Evolutionary conservation across 37 sponge, comb jelly and placozoan genomes (phyloP).

Genomic region (Beroe ovata): DNA sequence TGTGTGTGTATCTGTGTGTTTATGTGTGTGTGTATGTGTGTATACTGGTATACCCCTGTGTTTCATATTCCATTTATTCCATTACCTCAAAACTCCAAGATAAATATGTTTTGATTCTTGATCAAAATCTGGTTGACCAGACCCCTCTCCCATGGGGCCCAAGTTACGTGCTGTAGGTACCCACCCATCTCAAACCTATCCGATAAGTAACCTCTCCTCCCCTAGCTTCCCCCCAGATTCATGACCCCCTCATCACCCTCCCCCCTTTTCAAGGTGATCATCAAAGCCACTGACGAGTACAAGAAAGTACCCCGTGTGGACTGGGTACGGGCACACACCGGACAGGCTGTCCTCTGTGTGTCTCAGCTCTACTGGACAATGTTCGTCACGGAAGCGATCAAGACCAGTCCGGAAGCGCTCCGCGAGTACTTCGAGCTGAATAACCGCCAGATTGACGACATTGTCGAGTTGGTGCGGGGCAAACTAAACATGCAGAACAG

Average conservation of each 20-base stretch:
- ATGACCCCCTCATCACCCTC: background rate
- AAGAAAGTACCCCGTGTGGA: constrained; percentile 72
- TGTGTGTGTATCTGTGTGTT: background rate
- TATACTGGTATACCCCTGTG: no score
- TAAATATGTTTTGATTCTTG: no score
- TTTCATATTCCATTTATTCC: no score
- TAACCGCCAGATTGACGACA: constrained; percentile 88
- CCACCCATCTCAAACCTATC: no score
- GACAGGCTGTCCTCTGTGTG: constrained; percentile 97
- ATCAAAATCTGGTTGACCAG: no score
- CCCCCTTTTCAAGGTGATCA: constrained; percentile 72
- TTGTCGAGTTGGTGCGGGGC: constrained; percentile 94
- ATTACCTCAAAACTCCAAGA: no score
- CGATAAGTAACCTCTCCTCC: no score
- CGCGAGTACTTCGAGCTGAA: constrained; percentile 81
- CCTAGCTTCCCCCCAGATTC: no score
- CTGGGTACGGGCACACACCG: constrained; percentile 93
- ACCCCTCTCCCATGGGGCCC: no score
- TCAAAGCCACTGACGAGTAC: constrained; percentile 77
- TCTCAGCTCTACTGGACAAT: constrained; percentile 95
- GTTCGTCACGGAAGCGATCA: constrained; percentile 82
- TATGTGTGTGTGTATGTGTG: no score
- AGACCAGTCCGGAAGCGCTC: constrained; percentile 84
- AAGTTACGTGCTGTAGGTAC: no score
- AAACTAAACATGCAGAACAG: constrained; percentile 96